Conservation (phyloP, 2,113 vertebrate species). For the Potamarius usumacintae region DNA sequence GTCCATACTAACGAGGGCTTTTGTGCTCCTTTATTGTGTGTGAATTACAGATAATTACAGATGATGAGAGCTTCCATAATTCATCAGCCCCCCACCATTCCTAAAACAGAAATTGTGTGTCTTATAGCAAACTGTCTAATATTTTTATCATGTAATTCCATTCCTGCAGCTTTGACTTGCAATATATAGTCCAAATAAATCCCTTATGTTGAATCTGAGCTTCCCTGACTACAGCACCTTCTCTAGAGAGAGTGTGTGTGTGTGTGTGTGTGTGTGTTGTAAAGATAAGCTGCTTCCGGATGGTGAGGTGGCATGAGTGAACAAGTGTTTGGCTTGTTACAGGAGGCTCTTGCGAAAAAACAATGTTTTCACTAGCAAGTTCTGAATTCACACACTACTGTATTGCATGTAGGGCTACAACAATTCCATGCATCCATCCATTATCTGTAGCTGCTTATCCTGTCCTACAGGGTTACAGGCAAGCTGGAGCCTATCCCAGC, state of each 20-base stretch:
- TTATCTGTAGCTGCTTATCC: too few relatives aligned
- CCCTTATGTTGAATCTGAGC: conserved; percentile 45
- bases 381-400: not conserved
- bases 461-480: too few relatives aligned
- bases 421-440: too few relatives aligned
- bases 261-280: conserved; percentile 43
- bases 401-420: not conserved
- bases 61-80: conserved; percentile 29
- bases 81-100: conserved; percentile 22
- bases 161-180: conserved; percentile 41
- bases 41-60: conserved; percentile 18
- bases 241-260: conserved; percentile 37
- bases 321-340: not conserved
- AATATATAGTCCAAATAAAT: conserved; percentile 53
- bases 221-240: conserved; percentile 16
- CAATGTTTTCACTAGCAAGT: not conserved
- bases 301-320: conserved; percentile 39
- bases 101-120: conserved; percentile 31
- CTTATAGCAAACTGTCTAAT: conserved; percentile 46
- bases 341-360: not conserved
- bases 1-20: conserved; percentile 42
- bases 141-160: conserved; percentile 55
- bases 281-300: conserved; percentile 47
- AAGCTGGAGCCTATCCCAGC: too few relatives aligned
- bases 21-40: conserved; percentile 30